Conservation (phyloP, 2,888 invertebrate genomes). For the Xylota sylvarum region DNA sequence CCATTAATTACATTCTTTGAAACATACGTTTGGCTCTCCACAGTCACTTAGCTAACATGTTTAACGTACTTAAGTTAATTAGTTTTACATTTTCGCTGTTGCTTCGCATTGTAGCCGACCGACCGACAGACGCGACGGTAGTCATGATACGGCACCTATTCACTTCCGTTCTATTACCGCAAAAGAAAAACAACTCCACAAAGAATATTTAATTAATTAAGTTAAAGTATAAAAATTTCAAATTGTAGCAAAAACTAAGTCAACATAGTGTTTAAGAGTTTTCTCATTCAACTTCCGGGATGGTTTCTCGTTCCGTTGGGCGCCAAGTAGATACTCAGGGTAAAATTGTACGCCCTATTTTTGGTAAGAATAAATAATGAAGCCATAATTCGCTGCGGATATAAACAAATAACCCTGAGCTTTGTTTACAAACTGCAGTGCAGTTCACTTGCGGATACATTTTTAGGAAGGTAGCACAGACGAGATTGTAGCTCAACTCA, state of each 20-base stretch:
- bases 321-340: constrained; percentile 13
- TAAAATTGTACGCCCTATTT: constrained; percentile 13
- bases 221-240: constrained; percentile 52
- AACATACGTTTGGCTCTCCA: constrained; percentile 15
- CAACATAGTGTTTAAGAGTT: constrained; percentile 47
- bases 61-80: constrained; percentile 66
- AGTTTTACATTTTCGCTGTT: constrained; percentile 53
- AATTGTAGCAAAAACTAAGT: constrained; percentile 54
- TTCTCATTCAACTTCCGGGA: constrained; percentile 42
- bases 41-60: constrained; percentile 37
- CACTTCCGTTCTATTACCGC: constrained; percentile 14
- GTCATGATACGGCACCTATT: constrained; percentile 41
- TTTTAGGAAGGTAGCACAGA: neutral
- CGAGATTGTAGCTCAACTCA: neutral
- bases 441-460: constrained; percentile 11
- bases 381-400: constrained; percentile 48
- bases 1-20: constrained; percentile 29
- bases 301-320: constrained; percentile 18
- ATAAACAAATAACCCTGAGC: constrained; percentile 42
- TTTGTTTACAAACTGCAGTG: constrained; percentile 36
- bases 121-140: neutral
- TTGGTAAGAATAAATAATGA: constrained; percentile 51
- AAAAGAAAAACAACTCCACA: constrained; percentile 13
- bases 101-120: constrained; percentile 15
- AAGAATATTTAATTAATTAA: constrained; percentile 68